Evolutionary conservation across 2,888 invertebrate genomes (phyloP).

Genomic region (Monoplex corrugatus): DNA sequence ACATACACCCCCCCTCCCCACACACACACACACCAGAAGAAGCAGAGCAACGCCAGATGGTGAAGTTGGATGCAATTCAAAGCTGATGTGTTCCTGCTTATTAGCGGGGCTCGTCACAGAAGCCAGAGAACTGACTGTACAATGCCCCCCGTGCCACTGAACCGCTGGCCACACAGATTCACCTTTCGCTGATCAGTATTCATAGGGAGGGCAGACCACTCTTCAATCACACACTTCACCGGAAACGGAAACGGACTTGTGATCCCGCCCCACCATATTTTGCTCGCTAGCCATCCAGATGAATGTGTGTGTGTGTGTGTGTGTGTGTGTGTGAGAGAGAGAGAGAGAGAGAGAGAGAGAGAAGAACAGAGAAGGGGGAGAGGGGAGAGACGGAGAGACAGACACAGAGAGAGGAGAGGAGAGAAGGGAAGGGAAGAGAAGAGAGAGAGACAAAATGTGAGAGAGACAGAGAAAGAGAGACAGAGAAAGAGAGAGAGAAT

Average conservation of each 20-base stretch:
- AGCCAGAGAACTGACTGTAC: neutral
- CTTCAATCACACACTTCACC: neutral
- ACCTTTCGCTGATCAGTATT: neutral
- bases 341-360: neutral
- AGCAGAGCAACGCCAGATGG: neutral
- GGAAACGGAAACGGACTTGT: too few species aligned
- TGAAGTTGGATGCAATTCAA: neutral
- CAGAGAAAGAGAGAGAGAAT: neutral
- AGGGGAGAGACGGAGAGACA: too few species aligned
- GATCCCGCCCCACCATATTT: too few species aligned
- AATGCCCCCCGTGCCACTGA: neutral
- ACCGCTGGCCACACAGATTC: neutral
- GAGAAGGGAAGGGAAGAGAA: too few species aligned
- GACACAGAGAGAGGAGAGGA: too few species aligned
- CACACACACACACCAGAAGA: neutral
- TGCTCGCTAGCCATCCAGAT: too few species aligned
- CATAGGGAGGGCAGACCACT: slow-evolving; percentile 8
- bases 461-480: too few species aligned
- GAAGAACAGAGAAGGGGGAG: too few species aligned
- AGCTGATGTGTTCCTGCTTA: neutral
- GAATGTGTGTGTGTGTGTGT: too few species aligned
- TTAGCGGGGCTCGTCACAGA: neutral
- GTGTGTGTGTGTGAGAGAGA: too few species aligned
- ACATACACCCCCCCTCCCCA: too few species aligned
- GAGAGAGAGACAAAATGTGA: too few species aligned